A percentile compares a stretch with the other conserved stretches of the same genome.
These are phyloP conservation scores for Trogon melanurus DNA, from an alignment of 2,113 vertebrate species.

Conservation along the genomic window DNA sequence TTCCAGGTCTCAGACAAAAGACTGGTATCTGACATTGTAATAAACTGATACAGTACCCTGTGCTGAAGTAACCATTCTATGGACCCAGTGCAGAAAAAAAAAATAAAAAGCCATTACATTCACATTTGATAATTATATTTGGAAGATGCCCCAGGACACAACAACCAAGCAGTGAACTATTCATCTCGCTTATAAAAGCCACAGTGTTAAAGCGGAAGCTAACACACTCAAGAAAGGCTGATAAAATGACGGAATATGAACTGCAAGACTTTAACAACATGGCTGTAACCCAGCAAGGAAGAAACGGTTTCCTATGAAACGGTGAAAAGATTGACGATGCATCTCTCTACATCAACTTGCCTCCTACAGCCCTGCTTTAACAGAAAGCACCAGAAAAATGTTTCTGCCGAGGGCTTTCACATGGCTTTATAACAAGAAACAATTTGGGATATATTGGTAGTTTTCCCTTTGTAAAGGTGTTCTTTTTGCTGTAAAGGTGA, in stretches of 20 bases:
- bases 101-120: constrained; percentile 10
- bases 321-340: not conserved
- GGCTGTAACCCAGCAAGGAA: not conserved
- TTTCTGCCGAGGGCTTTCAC: not conserved
- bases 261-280: constrained; percentile 15
- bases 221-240: not conserved
- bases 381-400: not conserved
- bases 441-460: not conserved
- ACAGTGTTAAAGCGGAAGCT: constrained; percentile 6
- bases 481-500: not conserved
- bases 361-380: not conserved
- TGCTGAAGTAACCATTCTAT: not conserved
- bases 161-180: constrained; percentile 15
- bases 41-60: not conserved
- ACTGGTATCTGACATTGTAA: not conserved
- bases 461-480: not conserved
- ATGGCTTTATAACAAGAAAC: not conserved
- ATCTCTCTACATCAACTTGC: not conserved
- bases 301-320: not conserved
- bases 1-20: constrained; percentile 30
- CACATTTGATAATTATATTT: constrained; percentile 53
- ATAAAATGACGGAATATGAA: not conserved
- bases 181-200: constrained; percentile 28
- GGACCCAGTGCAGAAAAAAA: not conserved
- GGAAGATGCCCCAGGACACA: constrained; percentile 49